A percentile compares a stretch with the other conserved stretches of the same genome.
phyloP scores from a whole-genome alignment of 2,888 invertebrate species.

The Rhabditoides inermis region DNA sequence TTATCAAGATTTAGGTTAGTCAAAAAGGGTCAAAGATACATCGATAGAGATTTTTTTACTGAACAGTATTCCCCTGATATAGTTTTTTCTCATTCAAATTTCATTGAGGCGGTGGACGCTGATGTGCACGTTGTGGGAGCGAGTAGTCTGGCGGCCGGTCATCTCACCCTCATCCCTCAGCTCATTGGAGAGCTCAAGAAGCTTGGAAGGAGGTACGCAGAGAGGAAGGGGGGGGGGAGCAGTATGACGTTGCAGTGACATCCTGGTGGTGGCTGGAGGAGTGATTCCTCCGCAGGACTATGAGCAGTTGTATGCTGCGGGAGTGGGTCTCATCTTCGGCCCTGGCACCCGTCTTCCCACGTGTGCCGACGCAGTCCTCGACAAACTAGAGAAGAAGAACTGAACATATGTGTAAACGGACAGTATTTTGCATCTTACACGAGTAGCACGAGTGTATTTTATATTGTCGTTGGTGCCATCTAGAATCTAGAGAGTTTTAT shows the following conservation, averaged over 20 bases:
- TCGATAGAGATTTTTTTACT: background rate
- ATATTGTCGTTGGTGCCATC: no score
- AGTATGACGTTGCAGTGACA: conserved; percentile 55
- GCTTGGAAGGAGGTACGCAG: conserved; percentile 51
- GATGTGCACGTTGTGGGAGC: conserved; percentile 62
- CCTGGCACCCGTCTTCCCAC: conserved; percentile 55
- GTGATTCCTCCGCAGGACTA: conserved; percentile 64
- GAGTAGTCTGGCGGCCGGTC: conserved; percentile 61
- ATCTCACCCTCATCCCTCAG: conserved; percentile 61
- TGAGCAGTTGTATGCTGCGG: conserved; percentile 57
- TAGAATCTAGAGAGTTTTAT: no score
- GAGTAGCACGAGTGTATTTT: no score
- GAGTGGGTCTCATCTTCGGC: conserved; percentile 60
- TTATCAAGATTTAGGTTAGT: no score
- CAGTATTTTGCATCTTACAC: no score
- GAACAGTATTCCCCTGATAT: background rate
- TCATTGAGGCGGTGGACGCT: conserved; percentile 59
- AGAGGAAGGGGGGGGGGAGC: background rate
- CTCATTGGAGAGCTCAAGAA: conserved; percentile 57
- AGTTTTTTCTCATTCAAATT: background rate
- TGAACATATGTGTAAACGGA: no score
- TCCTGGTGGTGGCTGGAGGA: conserved; percentile 61
- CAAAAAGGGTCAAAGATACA: no score
- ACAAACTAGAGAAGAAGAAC: no score
- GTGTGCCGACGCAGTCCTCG: no score